Evolutionary conservation across 2,888 invertebrate genomes (phyloP).

Genomic region (Apamea anceps): DNA sequence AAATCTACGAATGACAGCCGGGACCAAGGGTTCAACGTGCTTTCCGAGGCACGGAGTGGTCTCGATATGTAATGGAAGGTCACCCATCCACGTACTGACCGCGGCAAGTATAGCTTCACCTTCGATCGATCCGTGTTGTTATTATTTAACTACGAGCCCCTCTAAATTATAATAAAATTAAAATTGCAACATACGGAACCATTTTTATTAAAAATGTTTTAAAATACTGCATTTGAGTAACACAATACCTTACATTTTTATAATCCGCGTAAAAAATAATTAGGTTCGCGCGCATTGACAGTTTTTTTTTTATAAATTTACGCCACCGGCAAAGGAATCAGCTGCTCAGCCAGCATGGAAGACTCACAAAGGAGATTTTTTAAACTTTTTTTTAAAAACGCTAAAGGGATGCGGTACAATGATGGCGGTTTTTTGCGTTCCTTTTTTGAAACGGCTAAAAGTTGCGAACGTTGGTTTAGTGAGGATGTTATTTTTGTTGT

Average conservation of each 20-base stretch:
- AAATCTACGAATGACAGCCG: neutral
- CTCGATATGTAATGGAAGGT: neutral
- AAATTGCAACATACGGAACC: constrained; percentile 47
- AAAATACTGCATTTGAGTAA: constrained; percentile 26
- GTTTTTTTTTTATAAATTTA: constrained; percentile 70
- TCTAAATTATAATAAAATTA: neutral
- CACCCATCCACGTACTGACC: neutral
- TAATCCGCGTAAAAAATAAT: constrained; percentile 68
- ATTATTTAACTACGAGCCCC: neutral
- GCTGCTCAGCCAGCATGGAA: constrained; percentile 69
- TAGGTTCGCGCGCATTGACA: constrained; percentile 68
- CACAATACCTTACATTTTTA: constrained; percentile 52
- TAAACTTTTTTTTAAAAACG: constrained; percentile 65
- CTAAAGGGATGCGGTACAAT: constrained; percentile 73
- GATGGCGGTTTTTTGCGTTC: constrained; percentile 46
- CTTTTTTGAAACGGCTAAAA: constrained; percentile 63
- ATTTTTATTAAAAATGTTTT: neutral
- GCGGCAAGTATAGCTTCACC: neutral
- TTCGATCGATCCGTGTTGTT: neutral
- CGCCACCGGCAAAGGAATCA: constrained; percentile 71
- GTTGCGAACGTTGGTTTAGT: constrained; percentile 56
- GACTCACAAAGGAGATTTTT: constrained; percentile 72
- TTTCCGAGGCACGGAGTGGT: neutral
- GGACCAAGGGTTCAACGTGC: neutral
- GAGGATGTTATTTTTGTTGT: constrained; percentile 40